phyloP scores from a whole-genome alignment of 2,888 invertebrate species.

The Heliconius ismenius region DNA sequence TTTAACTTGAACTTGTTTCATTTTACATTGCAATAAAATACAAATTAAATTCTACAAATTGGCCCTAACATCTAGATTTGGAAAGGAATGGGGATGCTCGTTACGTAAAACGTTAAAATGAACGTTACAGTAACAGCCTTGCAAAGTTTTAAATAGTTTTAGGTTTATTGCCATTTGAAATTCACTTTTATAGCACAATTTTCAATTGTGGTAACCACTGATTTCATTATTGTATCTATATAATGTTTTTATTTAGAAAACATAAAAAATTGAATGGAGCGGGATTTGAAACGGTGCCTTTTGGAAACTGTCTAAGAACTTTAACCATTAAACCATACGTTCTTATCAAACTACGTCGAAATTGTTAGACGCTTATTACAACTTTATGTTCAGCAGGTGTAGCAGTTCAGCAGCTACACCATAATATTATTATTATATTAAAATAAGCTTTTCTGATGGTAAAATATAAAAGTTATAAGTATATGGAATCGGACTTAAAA shows the following conservation, averaged over 20 bases:
- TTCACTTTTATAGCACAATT: not conserved
- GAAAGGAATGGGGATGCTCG: not conserved
- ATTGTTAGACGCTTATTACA: too few relatives aligned
- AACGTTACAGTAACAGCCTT: not conserved
- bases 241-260: too few relatives aligned
- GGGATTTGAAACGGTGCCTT: not conserved
- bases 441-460: not conserved
- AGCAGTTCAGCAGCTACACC: not conserved
- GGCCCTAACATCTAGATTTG: not conserved
- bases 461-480: not conserved
- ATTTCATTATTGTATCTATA: too few relatives aligned
- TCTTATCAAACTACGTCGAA: not conserved
- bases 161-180: constrained; percentile 10
- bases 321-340: not conserved
- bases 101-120: constrained; percentile 1
- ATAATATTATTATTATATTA: not conserved
- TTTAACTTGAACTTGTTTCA: not conserved
- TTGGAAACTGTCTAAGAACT: not conserved
- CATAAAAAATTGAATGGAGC: not conserved
- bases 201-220: too few relatives aligned
- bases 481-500: constrained; percentile 1
- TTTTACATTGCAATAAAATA: constrained; percentile 25
- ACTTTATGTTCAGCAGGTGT: too few relatives aligned
- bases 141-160: constrained; percentile 10
- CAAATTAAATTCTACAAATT: constrained; percentile 30